Base-by-base conservation (phyloP, 2,888 invertebrate species). In the Crocallis elinguaria region DNA sequence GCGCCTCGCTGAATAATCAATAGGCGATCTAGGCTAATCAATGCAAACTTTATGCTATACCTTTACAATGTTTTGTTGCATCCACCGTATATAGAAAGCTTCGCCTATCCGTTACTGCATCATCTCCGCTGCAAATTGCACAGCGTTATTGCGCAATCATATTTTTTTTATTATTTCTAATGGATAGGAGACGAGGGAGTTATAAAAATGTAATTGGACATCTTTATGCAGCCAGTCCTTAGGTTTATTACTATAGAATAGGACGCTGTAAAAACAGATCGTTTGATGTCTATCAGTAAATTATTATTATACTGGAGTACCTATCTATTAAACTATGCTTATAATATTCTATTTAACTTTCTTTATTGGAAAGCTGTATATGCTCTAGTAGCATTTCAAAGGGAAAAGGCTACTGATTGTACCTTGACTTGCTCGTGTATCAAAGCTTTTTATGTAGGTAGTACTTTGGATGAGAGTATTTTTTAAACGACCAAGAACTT, bases 1-100 rank as follows among this genome's bases (percentile, higher is more conserved):
- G 84, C 84, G 85, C 84, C 82, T 77, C 69, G 51, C 75, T 84
- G 82, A 81, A 84, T 86, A 84, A 86, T 86, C 70, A 79, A 79
- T 74, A 69, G 69, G 51, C 74, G 66, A 82, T 82, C 77, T 80
- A 67, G 77, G 79, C 82, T 85, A 84, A 87, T 85, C 79, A 81
- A 83, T 82, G 73, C 75, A 68, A 61, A 70, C 75, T 71, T 74
- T 73, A 69, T 69, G 17, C 32, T 27, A 19, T 45, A 13, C 21
- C 29, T 37, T 23, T 46, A 38, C 42, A 37, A 29, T 49, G 27
- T 46, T 49, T 46, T 36, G 8, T 27, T 29, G 27, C 25, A 16
- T 35, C 2, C 32, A 36, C 23, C 0, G 23, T 35, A 14, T 25
- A 37, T 3, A 38, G 32, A 39, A 32, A 11, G 12, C 4, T n/a